Evolutionary conservation across 2,888 invertebrate genomes (phyloP), one percentile per base, ranked within the genome.

Genomic region (Clivina fossor): DNA sequence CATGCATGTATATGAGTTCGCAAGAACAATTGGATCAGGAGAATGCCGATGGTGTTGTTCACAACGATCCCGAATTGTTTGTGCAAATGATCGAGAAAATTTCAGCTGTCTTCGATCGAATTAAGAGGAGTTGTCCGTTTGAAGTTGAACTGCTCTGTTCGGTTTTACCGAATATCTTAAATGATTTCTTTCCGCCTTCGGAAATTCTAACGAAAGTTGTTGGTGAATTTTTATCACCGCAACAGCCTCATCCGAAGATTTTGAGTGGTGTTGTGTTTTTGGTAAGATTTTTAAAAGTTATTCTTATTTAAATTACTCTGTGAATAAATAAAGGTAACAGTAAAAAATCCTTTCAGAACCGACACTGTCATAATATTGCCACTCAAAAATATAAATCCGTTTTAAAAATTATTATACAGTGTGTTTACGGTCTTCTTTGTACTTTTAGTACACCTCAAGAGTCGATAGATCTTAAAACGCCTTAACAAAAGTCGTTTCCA

Each of bases 211-310:
- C 91, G 62, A 90, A 90, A 78, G 86, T 90, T 54, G 86, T 90
- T 65, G 87, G 88, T 53, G 92, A 92, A 75, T 90, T 91, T 74
- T 76, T 92, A 62, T 87, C 89, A 5, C 84, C 86, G 57, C 88
- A 88, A 68, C 91, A 92, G 71, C 88, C 88, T n/a, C 87, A 90
- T 74, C 86, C 89, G 0, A 87, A 89, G 69, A 79, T 93, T 66
- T 84, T 95, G 71, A 90, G 93, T 59, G 84, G 85, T 62, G 88
- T 94, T 59, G 89, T 96, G 61, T 93, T 93, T 76, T 87, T 93
- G 83, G 91, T 90, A 71, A 77, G 75, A 50, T 11, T 47, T 9
- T 15, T 11, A 8, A n/a, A 11, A 35, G n/a, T 15, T 7, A 11
- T 35, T n/a, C n/a, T n/a, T n/a, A 24, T 26, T 13, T 16, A 49